These are phyloP conservation scores for Ellobius talpinus DNA, from an alignment of 2,113 vertebrate species.

Conservation along the genomic window DNA sequence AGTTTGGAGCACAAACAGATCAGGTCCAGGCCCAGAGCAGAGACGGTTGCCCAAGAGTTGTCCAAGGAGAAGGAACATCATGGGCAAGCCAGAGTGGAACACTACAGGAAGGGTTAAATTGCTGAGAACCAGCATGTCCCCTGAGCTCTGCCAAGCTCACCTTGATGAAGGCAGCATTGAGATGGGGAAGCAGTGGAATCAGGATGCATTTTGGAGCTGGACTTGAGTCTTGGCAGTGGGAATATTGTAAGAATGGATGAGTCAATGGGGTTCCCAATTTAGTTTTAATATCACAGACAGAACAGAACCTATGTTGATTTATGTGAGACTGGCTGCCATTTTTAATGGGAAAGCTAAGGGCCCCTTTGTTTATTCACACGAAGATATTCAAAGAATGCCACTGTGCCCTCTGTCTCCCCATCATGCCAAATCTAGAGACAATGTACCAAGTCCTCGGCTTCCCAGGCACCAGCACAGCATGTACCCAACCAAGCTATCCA, in stretches of 20 bases:
- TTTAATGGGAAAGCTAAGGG: neutral
- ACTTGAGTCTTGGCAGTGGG: neutral
- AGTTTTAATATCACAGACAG: neutral
- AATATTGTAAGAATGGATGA: no score
- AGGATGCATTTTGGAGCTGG: no score
- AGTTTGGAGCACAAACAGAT: neutral
- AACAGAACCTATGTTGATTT: neutral
- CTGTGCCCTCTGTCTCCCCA: neutral
- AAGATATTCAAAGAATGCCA: neutral
- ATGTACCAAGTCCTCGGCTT: neutral
- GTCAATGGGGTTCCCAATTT: neutral
- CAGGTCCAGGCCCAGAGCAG: neutral
- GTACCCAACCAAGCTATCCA: constrained; percentile 56
- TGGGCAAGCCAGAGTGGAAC: rapidly evolving
- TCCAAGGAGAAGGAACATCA: neutral
- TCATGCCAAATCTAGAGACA: neutral
- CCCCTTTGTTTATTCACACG: neutral
- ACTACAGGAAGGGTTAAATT: rapidly evolving
- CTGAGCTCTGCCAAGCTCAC: neutral
- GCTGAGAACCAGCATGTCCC: neutral
- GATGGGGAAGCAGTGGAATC: no score
- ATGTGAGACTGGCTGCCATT: neutral
- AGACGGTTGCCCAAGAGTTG: neutral
- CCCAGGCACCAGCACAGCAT: constrained; percentile 49
- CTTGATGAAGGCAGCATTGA: neutral